These are phyloP conservation scores for Brachypalpus laphriformis DNA, from an alignment of 2,888 invertebrate species.

Conservation along the genomic window DNA sequence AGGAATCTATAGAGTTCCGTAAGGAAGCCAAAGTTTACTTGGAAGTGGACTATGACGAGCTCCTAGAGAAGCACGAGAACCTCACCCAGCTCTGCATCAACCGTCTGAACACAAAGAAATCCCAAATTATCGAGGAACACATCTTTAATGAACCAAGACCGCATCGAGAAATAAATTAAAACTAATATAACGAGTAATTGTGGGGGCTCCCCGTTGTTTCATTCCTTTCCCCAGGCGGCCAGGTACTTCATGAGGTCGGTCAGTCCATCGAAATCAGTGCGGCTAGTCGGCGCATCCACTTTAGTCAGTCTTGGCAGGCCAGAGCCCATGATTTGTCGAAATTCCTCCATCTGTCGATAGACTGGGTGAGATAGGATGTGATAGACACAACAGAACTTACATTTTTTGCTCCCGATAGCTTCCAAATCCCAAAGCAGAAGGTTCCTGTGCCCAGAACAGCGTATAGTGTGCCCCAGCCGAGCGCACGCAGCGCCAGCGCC, in stretches of 20 bases:
- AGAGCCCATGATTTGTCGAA: conserved; percentile 90
- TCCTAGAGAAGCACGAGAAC: conserved; percentile 75
- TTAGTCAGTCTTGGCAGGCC: conserved; percentile 90
- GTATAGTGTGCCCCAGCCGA: conserved; percentile 94
- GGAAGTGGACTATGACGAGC: conserved; percentile 73
- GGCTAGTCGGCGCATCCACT: conserved; percentile 90
- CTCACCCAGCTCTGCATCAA: conserved; percentile 74
- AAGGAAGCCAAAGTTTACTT: conserved; percentile 76
- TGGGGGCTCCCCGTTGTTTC: conserved; percentile 56
- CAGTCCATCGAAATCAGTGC: conserved; percentile 93
- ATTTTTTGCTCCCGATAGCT: conserved; percentile 92
- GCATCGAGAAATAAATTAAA: conserved; percentile 40
- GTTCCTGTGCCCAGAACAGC: conserved; percentile 93
- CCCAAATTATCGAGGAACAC: conserved; percentile 52
- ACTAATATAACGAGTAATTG: conserved; percentile 11
- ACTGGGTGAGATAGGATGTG: not conserved
- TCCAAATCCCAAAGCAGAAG: conserved; percentile 93
- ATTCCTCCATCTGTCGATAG: conserved; percentile 88
- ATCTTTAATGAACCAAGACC: conserved; percentile 45
- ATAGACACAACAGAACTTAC: conserved; percentile 83
- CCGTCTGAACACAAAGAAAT: conserved; percentile 49
- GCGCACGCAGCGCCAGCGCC: conserved; percentile 90
- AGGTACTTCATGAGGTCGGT: conserved; percentile 93
- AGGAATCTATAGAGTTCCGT: conserved; percentile 77
- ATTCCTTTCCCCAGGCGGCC: conserved; percentile 83